Evolutionary conservation across 2,888 invertebrate genomes (phyloP), one percentile per base, ranked within the genome.

Genomic region (Notocelia uddmanniana): DNA sequence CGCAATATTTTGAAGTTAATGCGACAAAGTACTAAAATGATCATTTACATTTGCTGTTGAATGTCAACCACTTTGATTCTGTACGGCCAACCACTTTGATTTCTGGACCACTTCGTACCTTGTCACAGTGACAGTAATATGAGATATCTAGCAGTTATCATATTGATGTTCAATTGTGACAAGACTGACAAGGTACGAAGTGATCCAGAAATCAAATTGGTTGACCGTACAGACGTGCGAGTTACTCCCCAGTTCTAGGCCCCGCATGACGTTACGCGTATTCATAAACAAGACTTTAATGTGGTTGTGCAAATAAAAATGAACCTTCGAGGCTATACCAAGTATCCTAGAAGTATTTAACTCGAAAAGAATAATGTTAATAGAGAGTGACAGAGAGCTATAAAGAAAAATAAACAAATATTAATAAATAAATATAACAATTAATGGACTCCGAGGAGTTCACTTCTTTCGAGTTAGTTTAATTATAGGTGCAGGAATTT

Each of bases 241-340:
- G 13, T 45, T 45, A 6, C 15, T 6, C 15, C n/a, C 15, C 41
- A n/a, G 6, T n/a, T 5, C 41, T 3, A 45, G 5, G 41, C n/a
- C n/a, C 15, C 6, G 15, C 41, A n/a, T 6, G n/a, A 45, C n/a
- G n/a, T n/a, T 8, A 45, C 45, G 45, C 45, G 45, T 45, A n/a
- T 45, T n/a, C 45, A n/a, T 45, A 45, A 45, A 45, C 2, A 1
- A 6, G n/a, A n/a, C 45, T 13, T 15, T 45, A 45, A 45, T 45
- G n/a, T 45, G 45, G 45, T n/a, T 45, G 45, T 45, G n/a, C 45
- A 45, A 45, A 45, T 45, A 45, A 45, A 8, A n/a, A 45, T 45
- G 45, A n/a, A n/a, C 45, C 45, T 45, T 45, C n/a, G 45, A n/a
- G 6, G n/a, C 45, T 45, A n/a, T 45, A 41, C 6, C 15, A 41